Percentiles rank a stretch among this genome's conserved stretches.
Conservation (phyloP, 2,113 vertebrate species). For the Triplophysa rosa region DNA sequence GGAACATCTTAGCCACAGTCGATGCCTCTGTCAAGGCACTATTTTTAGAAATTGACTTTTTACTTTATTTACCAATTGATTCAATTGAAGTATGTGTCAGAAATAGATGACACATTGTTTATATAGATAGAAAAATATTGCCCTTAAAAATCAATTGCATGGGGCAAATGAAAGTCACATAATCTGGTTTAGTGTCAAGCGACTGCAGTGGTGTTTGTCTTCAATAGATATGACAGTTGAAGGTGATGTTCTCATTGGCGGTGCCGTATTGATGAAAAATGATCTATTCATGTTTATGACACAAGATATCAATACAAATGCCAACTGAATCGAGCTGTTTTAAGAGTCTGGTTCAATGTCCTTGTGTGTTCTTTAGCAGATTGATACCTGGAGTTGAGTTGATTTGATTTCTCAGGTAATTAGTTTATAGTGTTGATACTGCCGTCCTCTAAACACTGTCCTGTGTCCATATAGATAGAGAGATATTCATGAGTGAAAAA, state of each 20-base stretch:
- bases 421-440: slow-evolving; percentile 3
- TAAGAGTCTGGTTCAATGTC: slow-evolving; percentile 26
- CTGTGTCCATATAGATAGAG: neutral
- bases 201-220: neutral
- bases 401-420: slow-evolving; percentile 39
- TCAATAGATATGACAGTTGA: slow-evolving; percentile 4
- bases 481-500: neutral
- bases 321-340: slow-evolving; percentile 33
- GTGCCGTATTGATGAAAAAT: neutral
- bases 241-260: slow-evolving; percentile 13
- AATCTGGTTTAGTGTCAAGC: neutral
- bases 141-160: neutral
- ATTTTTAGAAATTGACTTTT: no score
- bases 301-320: slow-evolving; percentile 30
- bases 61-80: no score
- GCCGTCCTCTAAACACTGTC: slow-evolving; percentile 9
- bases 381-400: slow-evolving; percentile 28
- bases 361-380: slow-evolving; percentile 36
- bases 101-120: neutral
- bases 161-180: neutral
- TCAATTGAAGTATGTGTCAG: no score
- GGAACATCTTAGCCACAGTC: no score
- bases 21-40: no score
- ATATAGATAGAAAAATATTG: neutral
- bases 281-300: slow-evolving; percentile 15